Base-by-base conservation (phyloP, 2,797 vertebrate species). In the Falco concolor region DNA sequence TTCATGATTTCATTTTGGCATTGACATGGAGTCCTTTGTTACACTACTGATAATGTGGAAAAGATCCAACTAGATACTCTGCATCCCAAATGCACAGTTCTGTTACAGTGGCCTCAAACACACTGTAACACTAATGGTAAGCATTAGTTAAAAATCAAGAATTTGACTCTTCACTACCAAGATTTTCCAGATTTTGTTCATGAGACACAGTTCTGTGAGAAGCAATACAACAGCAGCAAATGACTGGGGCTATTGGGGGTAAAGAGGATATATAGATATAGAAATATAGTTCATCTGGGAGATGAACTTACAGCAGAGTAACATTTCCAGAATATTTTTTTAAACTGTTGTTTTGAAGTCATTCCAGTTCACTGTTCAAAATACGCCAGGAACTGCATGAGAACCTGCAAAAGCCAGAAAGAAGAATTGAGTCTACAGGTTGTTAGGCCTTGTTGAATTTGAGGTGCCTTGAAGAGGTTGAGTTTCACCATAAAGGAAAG, bases 171-270 rank as follows among this genome's bases (percentile, higher is more conserved):
- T 42, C 11, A 5, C 15, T 45, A 21, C 18, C 24, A 68, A 60
- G 28, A 38, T 70, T 50, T 70, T 90, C 52, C 52, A 79, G 50
- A 57, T 65, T 77, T 76, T 87, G 9, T 28, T 24, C n/a, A 20
- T 12, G n/a, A 88, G 42, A 75, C 5, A 30, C 12, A 84, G 40
- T 44, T 86, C 53, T 5, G 10, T 64, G 49, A 87, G 42, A 61
- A 15, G 19, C 34, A 36, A 21, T 38, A 65, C 22, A 69, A 57
- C 4, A 84, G 38, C 21, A 52, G 52, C 25, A 79, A 38, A 69
- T 69, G 23, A 14, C 22, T 38, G 44, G 18, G 47, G 12, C 15
- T 65, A 34, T 0, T 49, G 4, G 3, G 22, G 19, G 2, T 23
- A 79, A 72, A 67, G 18, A 87, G 36, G 40, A 12, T 9, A 32